Conservation (phyloP, 2,888 invertebrate species). For the Mellilla xanthometata region DNA sequence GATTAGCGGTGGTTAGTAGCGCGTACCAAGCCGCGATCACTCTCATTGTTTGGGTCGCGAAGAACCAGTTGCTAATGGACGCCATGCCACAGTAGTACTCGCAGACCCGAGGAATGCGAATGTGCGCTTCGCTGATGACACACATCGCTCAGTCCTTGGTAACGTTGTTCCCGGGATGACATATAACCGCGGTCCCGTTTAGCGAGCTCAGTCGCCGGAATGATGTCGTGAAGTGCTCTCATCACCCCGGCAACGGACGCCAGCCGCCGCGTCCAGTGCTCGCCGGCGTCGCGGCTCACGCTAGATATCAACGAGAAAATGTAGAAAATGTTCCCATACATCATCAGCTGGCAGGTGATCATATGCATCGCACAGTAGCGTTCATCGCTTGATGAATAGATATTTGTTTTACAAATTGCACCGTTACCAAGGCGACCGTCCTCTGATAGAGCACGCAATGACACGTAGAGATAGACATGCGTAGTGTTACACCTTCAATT, state of each 20-base stretch:
- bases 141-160: conserved; percentile 31
- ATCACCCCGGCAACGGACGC: conserved; percentile 13
- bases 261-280: conserved; percentile 3
- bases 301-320: conserved; percentile 49
- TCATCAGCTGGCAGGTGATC: conserved; percentile 77
- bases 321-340: conserved; percentile 75
- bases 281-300: conserved; percentile 39
- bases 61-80: conserved; percentile 70
- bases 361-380: conserved; percentile 51
- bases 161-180: conserved; percentile 34
- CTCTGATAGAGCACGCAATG: conserved; percentile 50
- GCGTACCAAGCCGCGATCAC: conserved; percentile 78
- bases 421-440: conserved; percentile 61
- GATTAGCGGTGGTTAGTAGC: conserved; percentile 59
- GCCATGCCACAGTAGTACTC: conserved; percentile 56
- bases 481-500: conserved; percentile 33
- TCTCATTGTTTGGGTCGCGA: conserved; percentile 75
- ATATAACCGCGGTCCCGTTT: conserved; percentile 33
- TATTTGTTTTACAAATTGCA: conserved; percentile 50
- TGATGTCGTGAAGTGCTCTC: conserved; percentile 25
- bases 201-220: conserved; percentile 26
- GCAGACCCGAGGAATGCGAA: conserved; percentile 59
- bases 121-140: conserved; percentile 56
- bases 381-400: conserved; percentile 51
- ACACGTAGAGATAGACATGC: conserved; percentile 26